Conservation (phyloP, 2,113 vertebrate genomes). For the Albula goreensis region DNA sequence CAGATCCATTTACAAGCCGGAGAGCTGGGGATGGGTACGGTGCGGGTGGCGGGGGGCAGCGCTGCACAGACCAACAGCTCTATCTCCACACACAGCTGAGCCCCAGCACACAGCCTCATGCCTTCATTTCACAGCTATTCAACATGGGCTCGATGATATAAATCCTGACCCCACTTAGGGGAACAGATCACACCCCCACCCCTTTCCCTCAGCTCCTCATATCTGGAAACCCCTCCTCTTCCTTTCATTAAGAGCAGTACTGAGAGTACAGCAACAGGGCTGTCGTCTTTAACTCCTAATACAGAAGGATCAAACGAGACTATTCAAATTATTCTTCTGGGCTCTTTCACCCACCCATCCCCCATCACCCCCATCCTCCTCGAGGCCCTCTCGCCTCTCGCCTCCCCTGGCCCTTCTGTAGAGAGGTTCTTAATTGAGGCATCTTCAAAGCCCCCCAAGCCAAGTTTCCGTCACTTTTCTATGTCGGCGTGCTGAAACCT, state of each 20-base stretch:
- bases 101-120: no score
- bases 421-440: background rate
- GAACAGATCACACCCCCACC: no score
- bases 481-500: background rate
- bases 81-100: no score
- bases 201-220: background rate
- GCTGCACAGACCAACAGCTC: no score
- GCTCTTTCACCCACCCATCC: background rate
- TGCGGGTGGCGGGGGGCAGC: no score
- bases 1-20: no score
- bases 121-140: no score
- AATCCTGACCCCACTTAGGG: background rate
- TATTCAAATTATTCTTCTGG: background rate
- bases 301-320: slow-evolving; percentile 21
- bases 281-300: slow-evolving; percentile 17
- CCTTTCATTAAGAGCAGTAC: background rate
- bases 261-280: background rate
- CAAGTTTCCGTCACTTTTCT: background rate
- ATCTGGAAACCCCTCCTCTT: background rate
- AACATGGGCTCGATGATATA: background rate
- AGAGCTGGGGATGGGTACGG: no score
- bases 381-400: no score
- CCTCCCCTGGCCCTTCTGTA: background rate
- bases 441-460: slow-evolving; percentile 12
- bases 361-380: no score